Percentiles rank a stretch among this genome's conserved stretches.
Conservation (phyloP, 1,140 invertebrate genomes). For the Eueides isabella region DNA sequence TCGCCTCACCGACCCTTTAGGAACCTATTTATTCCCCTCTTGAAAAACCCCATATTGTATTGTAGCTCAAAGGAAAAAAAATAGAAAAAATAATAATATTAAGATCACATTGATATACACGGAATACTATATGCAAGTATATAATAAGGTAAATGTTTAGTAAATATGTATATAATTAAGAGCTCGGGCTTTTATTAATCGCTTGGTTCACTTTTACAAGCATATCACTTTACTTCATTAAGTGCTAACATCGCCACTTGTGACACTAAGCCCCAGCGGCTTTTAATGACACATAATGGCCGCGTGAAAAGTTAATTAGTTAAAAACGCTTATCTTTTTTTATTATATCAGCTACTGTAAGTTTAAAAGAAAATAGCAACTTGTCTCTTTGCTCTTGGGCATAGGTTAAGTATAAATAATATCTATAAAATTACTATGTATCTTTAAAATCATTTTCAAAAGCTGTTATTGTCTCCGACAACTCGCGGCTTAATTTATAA, state of each 20-base stretch:
- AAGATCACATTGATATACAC: too few relatives aligned
- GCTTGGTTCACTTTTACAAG: neutral
- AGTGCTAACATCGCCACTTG: neutral
- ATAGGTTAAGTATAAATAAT: neutral
- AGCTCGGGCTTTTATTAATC: neutral
- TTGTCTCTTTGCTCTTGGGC: neutral
- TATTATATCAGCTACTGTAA: constrained; percentile 4
- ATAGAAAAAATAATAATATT: too few relatives aligned
- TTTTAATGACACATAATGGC: neutral
- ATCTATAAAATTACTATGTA: too few relatives aligned
- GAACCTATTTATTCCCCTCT: too few relatives aligned
- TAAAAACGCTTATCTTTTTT: constrained; percentile 1
- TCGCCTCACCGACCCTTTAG: too few relatives aligned
- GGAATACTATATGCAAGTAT: too few relatives aligned
- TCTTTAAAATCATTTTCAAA: too few relatives aligned
- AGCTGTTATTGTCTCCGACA: too few relatives aligned
- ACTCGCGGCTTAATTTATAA: too few relatives aligned
- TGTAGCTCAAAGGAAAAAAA: too few relatives aligned
- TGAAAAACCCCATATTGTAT: too few relatives aligned
- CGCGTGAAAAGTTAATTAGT: neutral
- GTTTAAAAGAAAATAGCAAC: neutral
- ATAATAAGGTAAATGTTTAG: too few relatives aligned
- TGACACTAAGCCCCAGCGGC: neutral
- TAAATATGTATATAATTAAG: neutral
- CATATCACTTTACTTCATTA: neutral